Conservation (phyloP, 2,888 invertebrate genomes). For the Dascillus cervinus region DNA sequence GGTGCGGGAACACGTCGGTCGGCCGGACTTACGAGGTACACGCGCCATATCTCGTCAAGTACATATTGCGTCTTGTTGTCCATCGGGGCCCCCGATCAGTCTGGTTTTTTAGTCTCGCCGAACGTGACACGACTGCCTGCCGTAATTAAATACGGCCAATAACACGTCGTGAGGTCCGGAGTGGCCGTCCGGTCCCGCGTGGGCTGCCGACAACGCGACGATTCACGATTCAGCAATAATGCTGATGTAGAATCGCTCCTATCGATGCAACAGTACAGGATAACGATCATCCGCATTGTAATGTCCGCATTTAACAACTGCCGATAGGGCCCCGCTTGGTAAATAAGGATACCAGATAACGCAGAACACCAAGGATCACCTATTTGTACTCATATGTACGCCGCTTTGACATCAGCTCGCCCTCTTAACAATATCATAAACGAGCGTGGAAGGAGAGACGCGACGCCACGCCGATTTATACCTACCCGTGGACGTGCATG, state of each 20-base stretch:
- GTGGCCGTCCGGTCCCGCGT: conserved; percentile 25
- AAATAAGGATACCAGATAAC: conserved; percentile 33
- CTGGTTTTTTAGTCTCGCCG: conserved; percentile 23
- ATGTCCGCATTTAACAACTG: conserved; percentile 43
- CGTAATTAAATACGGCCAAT: conserved; percentile 25
- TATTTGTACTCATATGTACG: conserved; percentile 32
- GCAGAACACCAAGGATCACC: conserved; percentile 32
- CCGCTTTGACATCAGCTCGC: conserved; percentile 7
- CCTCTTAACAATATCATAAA: conserved; percentile 6
- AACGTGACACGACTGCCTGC: conserved; percentile 22
- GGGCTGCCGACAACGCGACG: conserved; percentile 37
- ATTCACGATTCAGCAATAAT: conserved; percentile 44
- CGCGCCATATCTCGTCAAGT: conserved; percentile 28
- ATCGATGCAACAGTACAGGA: conserved; percentile 40
- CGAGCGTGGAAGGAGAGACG: conserved; percentile 16
- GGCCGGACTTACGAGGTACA: conserved; percentile 29
- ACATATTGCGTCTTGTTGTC: conserved; percentile 29
- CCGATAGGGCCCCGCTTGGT: conserved; percentile 37
- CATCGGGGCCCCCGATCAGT: conserved; percentile 22
- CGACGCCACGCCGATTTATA: conserved; percentile 23
- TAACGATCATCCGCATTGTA: conserved; percentile 44
- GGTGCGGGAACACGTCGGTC: conserved; percentile 22
- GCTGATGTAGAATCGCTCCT: conserved; percentile 41
- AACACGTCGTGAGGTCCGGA: conserved; percentile 23
- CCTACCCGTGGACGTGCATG: conserved; percentile 24